Evolutionary conservation across 1,140 invertebrate species (phyloP).

Genomic region (Centruroides sculpturatus): DNA sequence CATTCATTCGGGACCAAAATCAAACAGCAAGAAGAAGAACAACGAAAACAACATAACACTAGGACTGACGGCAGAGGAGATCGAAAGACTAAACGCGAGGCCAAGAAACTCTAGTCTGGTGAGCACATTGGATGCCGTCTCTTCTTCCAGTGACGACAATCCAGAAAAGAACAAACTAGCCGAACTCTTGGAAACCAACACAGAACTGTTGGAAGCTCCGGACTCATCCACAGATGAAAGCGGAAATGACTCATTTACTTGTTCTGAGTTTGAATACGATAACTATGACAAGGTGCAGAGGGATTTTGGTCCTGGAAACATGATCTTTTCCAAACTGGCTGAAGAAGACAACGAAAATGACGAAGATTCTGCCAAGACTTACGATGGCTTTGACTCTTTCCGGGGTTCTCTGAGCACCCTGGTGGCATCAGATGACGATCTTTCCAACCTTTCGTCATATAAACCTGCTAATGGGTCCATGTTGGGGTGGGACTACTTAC

Average conservation of each 20-base stretch:
- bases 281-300: conserved; percentile 51
- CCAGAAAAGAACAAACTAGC: conserved; percentile 23
- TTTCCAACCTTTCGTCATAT: conserved; percentile 43
- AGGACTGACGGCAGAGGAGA: conserved; percentile 80
- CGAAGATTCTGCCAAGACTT: conserved; percentile 36
- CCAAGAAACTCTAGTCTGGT: conserved; percentile 67
- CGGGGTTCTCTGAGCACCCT: conserved; percentile 80
- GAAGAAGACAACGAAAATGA: conserved; percentile 36
- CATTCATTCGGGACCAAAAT: conserved; percentile 34
- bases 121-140: conserved; percentile 80
- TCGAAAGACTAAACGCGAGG: conserved; percentile 72
- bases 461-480: conserved; percentile 58
- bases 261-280: conserved; percentile 94
- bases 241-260: conserved; percentile 93
- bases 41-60: conserved; percentile 27
- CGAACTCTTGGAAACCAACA: conserved; percentile 31
- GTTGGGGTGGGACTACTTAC: conserved; percentile 79
- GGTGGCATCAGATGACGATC: conserved; percentile 80
- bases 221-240: conserved; percentile 80
- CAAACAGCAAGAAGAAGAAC: conserved; percentile 4
- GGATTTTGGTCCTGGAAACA: conserved; percentile 34
- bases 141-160: conserved; percentile 69
- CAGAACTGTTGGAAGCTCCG: conserved; percentile 24
- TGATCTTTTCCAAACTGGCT: conserved; percentile 53
- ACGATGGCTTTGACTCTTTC: conserved; percentile 85